Percentiles rank a stretch among this genome's conserved stretches.
Evolutionary conservation across 2,888 invertebrate species (phyloP).

Genomic region (Epirrhoe tristata): DNA sequence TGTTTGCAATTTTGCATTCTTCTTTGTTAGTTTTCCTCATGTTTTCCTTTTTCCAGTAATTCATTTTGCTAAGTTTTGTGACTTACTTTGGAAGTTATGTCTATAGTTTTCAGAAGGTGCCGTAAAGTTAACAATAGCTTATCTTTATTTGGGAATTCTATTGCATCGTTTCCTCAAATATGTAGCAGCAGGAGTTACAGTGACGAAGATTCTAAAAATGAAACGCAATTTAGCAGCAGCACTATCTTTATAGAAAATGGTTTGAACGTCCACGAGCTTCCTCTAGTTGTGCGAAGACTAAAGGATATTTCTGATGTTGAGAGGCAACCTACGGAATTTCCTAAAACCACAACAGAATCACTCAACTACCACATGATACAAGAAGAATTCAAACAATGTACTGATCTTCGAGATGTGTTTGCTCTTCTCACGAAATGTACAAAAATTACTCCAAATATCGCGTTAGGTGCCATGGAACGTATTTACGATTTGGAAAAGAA

Average conservation of each 20-base stretch:
- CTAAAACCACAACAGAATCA: slow-evolving; percentile 58
- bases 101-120: slow-evolving; percentile 69
- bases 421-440: slow-evolving; percentile 78
- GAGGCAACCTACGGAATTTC: slow-evolving; percentile 47
- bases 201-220: slow-evolving; percentile 64
- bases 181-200: slow-evolving; percentile 54
- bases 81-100: slow-evolving; percentile 52
- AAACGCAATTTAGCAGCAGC: slow-evolving; percentile 68
- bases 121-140: slow-evolving; percentile 65
- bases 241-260: slow-evolving; percentile 89
- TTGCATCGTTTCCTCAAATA: slow-evolving; percentile 43
- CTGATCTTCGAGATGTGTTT: slow-evolving; percentile 75
- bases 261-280: slow-evolving; percentile 88
- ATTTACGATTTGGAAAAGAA: slow-evolving; percentile 75
- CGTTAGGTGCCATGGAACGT: slow-evolving; percentile 79
- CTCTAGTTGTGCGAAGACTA: slow-evolving; percentile 85
- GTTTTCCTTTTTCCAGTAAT: not conserved
- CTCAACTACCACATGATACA: slow-evolving; percentile 72
- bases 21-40: not conserved
- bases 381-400: slow-evolving; percentile 77
- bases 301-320: slow-evolving; percentile 70
- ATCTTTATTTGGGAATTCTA: slow-evolving; percentile 41
- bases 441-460: slow-evolving; percentile 81
- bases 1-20: too few species aligned
- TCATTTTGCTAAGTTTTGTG: not conserved